Evolutionary conservation across 2,113 vertebrate genomes (phyloP), one percentile per base, ranked within the genome.

Genomic region (Macquaria australasica): DNA sequence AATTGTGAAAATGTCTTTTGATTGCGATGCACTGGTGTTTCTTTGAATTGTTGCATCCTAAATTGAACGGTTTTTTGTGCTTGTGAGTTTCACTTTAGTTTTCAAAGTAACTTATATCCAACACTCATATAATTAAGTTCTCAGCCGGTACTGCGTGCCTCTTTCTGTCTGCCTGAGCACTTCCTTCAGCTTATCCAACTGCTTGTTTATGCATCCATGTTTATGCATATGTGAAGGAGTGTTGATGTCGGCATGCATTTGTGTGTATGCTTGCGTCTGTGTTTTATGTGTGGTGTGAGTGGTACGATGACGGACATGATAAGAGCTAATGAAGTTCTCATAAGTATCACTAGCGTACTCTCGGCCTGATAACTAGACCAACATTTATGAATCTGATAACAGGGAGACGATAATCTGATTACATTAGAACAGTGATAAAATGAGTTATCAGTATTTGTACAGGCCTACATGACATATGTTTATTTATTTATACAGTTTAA

Each of bases 141-240:
- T 64, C 56, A 71, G 37, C 12, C n/a, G 70, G 58, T 43, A 1
- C 41, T 31, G 23, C 34, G 25, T 60, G 43, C 77, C 63, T 83
- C 48, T 66, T 82, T 81, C 50, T 41, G 45, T 81, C 66, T 31
- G 77, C 16, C 28, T 41, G 73, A 88, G 75, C 75, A 71, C 73
- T 85, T 84, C 68, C 62, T 70, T 83, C 37, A 73, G 76, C 60
- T 6, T 67, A 21, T 66, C 34, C 55, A 59, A 18, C 70, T 74
- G 51, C 56, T 85, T 86, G 62, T 86, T 89, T 77, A 86, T 88
- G 63, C 69, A 81, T 86, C 14, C 21, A 3, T 79, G 76, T 90
- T 84, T 77, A 59, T 59, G 50, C 18, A 59, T 56, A 59, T 56
- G 28, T 60, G 55, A 84, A 62, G 43, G 56, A 63, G 41, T 39